Evolutionary conservation across 2,113 vertebrate genomes (phyloP), one percentile per base, ranked within the genome.

Genomic region (Ptilorrhoa leucosticta): DNA sequence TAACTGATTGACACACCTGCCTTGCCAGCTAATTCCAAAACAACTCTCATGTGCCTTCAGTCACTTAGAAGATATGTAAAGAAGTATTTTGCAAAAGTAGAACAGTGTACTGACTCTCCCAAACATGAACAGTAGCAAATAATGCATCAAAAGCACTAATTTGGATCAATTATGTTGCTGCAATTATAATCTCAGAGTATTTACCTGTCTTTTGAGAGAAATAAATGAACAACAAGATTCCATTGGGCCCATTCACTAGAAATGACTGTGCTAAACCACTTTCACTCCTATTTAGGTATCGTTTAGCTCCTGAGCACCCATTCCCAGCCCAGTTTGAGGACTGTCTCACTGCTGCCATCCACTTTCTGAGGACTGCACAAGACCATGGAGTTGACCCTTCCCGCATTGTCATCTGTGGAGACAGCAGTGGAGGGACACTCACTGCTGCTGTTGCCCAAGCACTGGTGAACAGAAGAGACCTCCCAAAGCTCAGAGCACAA

Each of bases 401-500:
- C 22, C 93, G 96, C 13, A 84, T 98, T 42, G 97, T 98, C 61
- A 35, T 98, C 71, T 98, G 98, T 19, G 98, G 98, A 37, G 98
- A 99, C 61, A 98, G 98, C 15, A 79, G 96, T 5, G 98, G 98
- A 68, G 98, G 97, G 3, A 97, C 98, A 31, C 35, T 97, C 72
- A 90, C 93, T 39, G 97, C 98, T 23, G 96, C 95, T 7, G 87
- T 98, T 48, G 97, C 97, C 91, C 98, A 99, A 87, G 90, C 87
- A 39, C 95, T 99, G 79, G 95, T 75, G n/a, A 89, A 75, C 33
- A 97, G 91, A 89, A 83, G 79, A 81, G 97, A 98, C 15, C 94
- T 99, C 97, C 97, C 97, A 13, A 93, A 90, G 84, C 96, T 98
- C 65, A 96, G 97, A 50, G 98, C 98, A 76, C 98, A 99, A 93